A percentile compares a stretch with the other conserved stretches of the same genome.
phyloP scores from a whole-genome alignment of 1,140 invertebrate genomes.

The Cydia fagiglandana region DNA sequence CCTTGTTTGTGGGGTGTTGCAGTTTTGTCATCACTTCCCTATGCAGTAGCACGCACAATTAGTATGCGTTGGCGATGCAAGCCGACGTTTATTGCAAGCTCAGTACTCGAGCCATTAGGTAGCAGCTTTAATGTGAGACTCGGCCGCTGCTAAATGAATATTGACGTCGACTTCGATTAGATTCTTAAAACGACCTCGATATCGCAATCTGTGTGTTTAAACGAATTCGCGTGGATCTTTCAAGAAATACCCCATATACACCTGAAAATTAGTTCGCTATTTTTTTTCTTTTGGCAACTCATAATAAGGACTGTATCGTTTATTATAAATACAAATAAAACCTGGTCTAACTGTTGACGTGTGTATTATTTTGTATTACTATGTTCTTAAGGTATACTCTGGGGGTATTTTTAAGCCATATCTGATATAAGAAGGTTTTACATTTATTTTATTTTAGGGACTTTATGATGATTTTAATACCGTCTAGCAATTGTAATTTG shows the following conservation, averaged over 20 bases:
- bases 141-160: constrained; percentile 43
- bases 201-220: background rate
- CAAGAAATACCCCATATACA: background rate
- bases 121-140: constrained; percentile 37
- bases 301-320: no score
- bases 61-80: constrained; percentile 57
- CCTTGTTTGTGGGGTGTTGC: constrained; percentile 3
- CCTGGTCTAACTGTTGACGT: no score
- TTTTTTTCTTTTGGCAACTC: no score
- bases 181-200: constrained; percentile 32
- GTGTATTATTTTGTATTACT: no score
- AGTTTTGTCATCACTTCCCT: constrained; percentile 37
- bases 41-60: constrained; percentile 53
- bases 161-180: constrained; percentile 34
- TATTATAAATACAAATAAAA: no score
- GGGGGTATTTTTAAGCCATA: no score
- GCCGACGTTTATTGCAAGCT: constrained; percentile 57
- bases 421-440: no score
- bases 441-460: no score
- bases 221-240: background rate
- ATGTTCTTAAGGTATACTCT: no score
- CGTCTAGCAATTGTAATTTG: no score
- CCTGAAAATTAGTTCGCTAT: no score
- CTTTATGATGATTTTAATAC: no score
- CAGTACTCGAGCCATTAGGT: constrained; percentile 50